Conservation (phyloP, 2,888 invertebrate genomes). For the Torymus auratus region DNA sequence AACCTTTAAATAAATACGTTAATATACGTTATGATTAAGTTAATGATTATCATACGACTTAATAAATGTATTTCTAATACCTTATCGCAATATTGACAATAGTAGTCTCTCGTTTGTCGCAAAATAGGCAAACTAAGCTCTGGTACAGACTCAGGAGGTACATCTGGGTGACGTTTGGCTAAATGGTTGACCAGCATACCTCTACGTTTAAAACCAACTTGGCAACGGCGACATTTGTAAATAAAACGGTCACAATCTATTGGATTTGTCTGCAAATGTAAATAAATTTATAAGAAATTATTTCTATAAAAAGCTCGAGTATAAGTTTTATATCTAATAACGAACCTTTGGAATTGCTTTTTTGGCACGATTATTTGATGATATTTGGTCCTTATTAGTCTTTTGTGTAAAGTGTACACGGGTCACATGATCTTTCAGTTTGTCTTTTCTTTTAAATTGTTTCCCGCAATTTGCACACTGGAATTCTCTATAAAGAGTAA, state of each 20-base stretch:
- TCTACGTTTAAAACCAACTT: constrained; percentile 87
- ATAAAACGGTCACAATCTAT: constrained; percentile 85
- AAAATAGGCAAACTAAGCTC: constrained; percentile 88
- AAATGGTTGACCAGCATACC: constrained; percentile 92
- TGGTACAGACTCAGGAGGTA: constrained; percentile 82
- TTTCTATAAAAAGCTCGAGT: too few relatives aligned
- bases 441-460: constrained; percentile 87
- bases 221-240: constrained; percentile 87
- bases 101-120: constrained; percentile 87
- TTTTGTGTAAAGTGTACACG: constrained; percentile 81
- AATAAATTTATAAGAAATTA: constrained; percentile 21
- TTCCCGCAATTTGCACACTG: constrained; percentile 87
- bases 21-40: constrained; percentile 48
- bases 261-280: constrained; percentile 73
- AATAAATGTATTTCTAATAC: constrained; percentile 64
- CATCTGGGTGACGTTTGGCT: constrained; percentile 85
- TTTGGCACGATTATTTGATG: constrained; percentile 73
- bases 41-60: background rate
- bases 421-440: constrained; percentile 85
- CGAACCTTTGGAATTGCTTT: constrained; percentile 80
- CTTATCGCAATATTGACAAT: constrained; percentile 91
- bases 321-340: background rate
- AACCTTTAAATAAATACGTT: constrained; percentile 75
- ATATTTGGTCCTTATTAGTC: constrained; percentile 66
- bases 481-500: constrained; percentile 79